Base-by-base conservation (phyloP, 2,888 invertebrate species). In the Hartigia nigra region DNA sequence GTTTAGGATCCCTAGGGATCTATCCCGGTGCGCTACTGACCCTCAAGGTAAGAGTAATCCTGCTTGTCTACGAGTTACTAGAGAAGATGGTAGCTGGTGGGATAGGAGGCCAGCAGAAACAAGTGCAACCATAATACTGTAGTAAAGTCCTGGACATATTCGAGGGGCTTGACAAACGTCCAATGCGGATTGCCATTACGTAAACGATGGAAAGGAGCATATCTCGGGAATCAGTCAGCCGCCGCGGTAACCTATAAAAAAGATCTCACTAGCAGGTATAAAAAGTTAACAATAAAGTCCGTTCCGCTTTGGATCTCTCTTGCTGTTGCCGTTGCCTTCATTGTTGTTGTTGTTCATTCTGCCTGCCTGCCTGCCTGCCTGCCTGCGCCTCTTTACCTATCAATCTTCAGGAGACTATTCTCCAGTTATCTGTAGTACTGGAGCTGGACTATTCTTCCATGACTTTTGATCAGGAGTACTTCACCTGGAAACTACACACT, bases 1-100 rank as follows among this genome's bases (percentile, higher is more conserved):
- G 89, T 76, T 83, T 91, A 36, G 90, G 89, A n/a, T 85, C 90
- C 9, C 87, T 91, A 72, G 90, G 90, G 31, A 89, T 91, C 78
- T 88, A 86, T 82, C 91, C 91, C 12, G 91, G 90, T 75, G 87
- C 90, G 36, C 85, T 89, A 69, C 87, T 91, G 77, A 90, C 87
- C 39, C 84, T 91, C 74, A 91, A 90, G 88, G 91, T 91, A 85
- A 85, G 86, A 80, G 37, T 32, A 31, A 72, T 31, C 34, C 31
- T 72, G 31, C 34, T 72, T 72, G 23, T 55, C 55, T 55, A 55
- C 23, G 55, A 55, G 14, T 55, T 55, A 55, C 23, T 55, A 55
- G 55, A 23, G 55, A 55, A 23, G 55, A 55, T 39, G 39, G 35
- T 4, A 35, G 35, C 5, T 4, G 35, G 35, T 34, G 35, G 35